phyloP scores from a whole-genome alignment of 1,140 invertebrate species.

The Episyrphus balteatus region DNA sequence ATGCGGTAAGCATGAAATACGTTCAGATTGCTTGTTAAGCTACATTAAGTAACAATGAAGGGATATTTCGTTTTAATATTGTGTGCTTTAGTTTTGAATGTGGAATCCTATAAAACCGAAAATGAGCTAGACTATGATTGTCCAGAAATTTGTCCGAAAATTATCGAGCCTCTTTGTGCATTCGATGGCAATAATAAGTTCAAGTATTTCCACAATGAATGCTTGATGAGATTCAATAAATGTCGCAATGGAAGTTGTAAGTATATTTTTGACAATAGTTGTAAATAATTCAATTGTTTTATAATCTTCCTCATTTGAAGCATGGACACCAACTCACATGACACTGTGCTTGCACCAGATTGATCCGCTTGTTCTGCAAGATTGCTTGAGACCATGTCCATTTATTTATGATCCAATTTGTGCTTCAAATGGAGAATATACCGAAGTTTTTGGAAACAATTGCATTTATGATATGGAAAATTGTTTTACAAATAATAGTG shows the following conservation, averaged over 20 bases:
- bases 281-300: background rate
- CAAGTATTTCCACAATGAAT: slow-evolving; percentile 9
- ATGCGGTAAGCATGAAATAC: too few species aligned
- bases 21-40: too few species aligned
- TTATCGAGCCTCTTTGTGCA: slow-evolving; percentile 9
- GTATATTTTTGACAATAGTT: too few species aligned
- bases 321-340: slow-evolving; percentile 6
- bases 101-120: too few species aligned
- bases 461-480: slow-evolving; percentile 9
- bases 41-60: too few species aligned
- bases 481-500: slow-evolving; percentile 6
- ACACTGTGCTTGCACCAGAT: slow-evolving; percentile 5
- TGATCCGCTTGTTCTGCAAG: slow-evolving; percentile 4
- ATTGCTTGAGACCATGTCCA: slow-evolving; percentile 6
- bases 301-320: slow-evolving; percentile 1
- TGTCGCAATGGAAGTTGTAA: slow-evolving; percentile 6
- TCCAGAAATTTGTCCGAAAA: slow-evolving; percentile 1
- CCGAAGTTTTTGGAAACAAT: slow-evolving; percentile 8
- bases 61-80: too few species aligned
- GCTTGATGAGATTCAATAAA: slow-evolving; percentile 4
- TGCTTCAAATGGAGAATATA: slow-evolving; percentile 3
- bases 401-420: slow-evolving; percentile 9
- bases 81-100: too few species aligned
- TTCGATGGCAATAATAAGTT: background rate
- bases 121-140: background rate